Evolutionary conservation across 1,140 invertebrate genomes (phyloP), one percentile per base, ranked within the genome.

Genomic region (Camponotus vicinus): DNA sequence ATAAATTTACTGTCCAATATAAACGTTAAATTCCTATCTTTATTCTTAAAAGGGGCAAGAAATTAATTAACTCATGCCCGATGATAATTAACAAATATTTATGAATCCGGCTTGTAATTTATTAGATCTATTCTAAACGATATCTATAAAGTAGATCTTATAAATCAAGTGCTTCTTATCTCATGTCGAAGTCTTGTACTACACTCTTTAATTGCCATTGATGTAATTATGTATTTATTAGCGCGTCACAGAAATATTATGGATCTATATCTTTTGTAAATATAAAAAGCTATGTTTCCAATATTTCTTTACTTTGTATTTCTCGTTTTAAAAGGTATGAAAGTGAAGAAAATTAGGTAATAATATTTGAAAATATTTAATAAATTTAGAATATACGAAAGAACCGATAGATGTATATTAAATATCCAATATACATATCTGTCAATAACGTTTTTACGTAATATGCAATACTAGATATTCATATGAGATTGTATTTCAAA

Each of bases 211-310:
- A 52, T 52, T 52, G 21, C 34, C 64, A 40, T 11, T 67, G 9
- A 42, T n/a, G 8, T 67, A 42, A 67, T 59, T 59, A 67, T 67
- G 40, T 42, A 42, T n/a, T 66, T 40, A 66, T 4, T 67, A 13
- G 3, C 8, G 4, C n/a, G 7, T 40, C 21, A 40, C 3, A 21
- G 9, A 67, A 18, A 64, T 27, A 27, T 27, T 0, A 27, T 27
- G 27, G 27, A 27, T 67, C 32, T 61, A 61, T 61, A 61, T 32
- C 59, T 27, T 61, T 61, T 32, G 3, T 27, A 61, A 61, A 61
- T 61, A 11, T 27, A 61, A 55, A 18, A 55, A 61, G 9, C 7
- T 27, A 21, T n/a, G 37, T 11, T 40, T 13, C 3, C 42, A 52
- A 52, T 52, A 3, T 42, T 67, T 40, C 11, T n/a, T 67, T 40